phyloP scores from a whole-genome alignment of 2,888 invertebrate species.

The Hipparchia sbordonii region DNA sequence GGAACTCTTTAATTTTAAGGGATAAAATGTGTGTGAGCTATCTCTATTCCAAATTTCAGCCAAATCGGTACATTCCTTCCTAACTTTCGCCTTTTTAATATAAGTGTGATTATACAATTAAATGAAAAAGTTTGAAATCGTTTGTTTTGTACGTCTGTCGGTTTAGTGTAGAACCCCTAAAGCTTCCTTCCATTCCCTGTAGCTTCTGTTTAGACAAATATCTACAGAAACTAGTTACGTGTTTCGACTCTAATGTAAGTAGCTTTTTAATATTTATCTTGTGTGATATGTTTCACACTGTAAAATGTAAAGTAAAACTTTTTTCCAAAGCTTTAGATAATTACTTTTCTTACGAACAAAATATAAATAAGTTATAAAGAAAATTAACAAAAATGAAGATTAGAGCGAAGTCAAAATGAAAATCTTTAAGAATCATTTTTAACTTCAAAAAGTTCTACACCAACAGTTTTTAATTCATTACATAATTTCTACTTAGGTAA shows the following conservation, averaged over 20 bases:
- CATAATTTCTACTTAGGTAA: too few species aligned
- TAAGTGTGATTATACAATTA: too few species aligned
- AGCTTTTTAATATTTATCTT: slow-evolving; percentile 71
- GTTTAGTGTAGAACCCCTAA: slow-evolving; percentile 48
- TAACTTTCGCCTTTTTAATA: too few species aligned
- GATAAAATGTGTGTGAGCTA: too few species aligned
- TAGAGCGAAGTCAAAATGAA: background rate
- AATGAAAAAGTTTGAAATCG: too few species aligned
- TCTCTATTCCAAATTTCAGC: too few species aligned
- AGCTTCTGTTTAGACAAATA: slow-evolving; percentile 78
- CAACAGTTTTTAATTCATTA: too few species aligned
- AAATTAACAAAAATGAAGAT: background rate
- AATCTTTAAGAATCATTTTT: background rate
- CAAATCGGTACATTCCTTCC: too few species aligned
- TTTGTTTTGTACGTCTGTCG: slow-evolving; percentile 33
- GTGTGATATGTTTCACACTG: slow-evolving; percentile 50
- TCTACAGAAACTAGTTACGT: slow-evolving; percentile 78
- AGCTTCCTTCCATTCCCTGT: slow-evolving; percentile 58
- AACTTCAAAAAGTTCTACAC: too few species aligned
- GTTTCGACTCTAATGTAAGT: slow-evolving; percentile 66
- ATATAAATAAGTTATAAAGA: too few species aligned
- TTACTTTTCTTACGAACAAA: background rate
- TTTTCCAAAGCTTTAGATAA: background rate
- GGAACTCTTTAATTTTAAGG: too few species aligned
- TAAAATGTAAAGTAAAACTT: slow-evolving; percentile 18